Evolutionary conservation across 2,797 vertebrate genomes (phyloP).

Genomic region (Cuculus canorus): DNA sequence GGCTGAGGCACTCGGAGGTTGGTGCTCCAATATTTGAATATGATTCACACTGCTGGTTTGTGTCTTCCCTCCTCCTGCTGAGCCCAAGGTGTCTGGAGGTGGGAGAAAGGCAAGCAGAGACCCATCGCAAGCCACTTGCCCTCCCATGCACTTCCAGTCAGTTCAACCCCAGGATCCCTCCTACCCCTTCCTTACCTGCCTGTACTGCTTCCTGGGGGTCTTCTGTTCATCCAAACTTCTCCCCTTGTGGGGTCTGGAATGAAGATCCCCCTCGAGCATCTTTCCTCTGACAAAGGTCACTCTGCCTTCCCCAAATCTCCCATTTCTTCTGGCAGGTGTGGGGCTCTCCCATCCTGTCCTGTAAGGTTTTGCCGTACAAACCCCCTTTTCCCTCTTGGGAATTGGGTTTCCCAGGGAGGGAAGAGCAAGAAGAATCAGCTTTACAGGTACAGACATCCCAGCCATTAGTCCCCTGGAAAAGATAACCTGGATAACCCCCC

Average conservation of each 20-base stretch:
- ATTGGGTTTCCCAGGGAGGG: background rate
- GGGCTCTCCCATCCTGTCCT: accelerated
- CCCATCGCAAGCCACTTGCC: background rate
- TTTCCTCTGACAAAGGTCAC: background rate
- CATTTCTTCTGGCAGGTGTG: accelerated
- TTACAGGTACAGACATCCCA: accelerated
- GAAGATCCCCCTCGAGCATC: too few relatives aligned
- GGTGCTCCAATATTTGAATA: background rate
- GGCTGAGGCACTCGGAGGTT: background rate
- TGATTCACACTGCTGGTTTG: background rate
- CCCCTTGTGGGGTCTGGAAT: background rate
- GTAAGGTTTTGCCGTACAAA: background rate
- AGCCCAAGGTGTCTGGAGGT: background rate
- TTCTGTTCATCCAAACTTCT: background rate
- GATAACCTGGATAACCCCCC: too few relatives aligned
- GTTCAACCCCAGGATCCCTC: background rate
- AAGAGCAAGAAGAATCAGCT: background rate
- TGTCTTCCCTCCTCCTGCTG: background rate
- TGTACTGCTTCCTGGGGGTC: accelerated
- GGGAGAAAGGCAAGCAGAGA: background rate
- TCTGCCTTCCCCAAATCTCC: background rate
- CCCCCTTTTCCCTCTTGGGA: background rate
- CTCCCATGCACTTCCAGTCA: background rate
- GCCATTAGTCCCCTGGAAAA: background rate
- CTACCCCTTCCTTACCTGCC: background rate